Evolutionary conservation across 1,140 invertebrate genomes (phyloP).

Genomic region (Venustaconcha ellipsiformis): DNA sequence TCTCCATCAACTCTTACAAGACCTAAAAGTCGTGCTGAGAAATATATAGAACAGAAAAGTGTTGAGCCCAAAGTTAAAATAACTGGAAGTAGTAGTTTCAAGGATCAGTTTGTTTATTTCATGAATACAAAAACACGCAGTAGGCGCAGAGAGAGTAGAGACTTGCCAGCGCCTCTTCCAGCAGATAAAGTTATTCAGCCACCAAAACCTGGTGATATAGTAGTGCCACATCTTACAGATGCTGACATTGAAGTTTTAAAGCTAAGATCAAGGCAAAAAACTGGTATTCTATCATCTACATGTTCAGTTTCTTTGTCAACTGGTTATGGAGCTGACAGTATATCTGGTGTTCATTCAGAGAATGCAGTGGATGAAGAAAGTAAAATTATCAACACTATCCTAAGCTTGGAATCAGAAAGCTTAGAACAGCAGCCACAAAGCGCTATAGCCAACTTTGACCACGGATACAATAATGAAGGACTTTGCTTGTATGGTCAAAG

Average conservation of each 20-base stretch:
- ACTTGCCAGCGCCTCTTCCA: constrained; percentile 16
- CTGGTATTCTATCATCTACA: not conserved
- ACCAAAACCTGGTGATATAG: constrained; percentile 59
- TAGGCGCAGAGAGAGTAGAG: constrained; percentile 43
- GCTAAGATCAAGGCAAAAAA: constrained; percentile 18
- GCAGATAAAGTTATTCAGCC: constrained; percentile 45
- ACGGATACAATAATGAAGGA: constrained; percentile 9
- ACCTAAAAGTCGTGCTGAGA: constrained; percentile 41
- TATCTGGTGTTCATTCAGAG: constrained; percentile 6
- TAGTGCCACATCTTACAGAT: constrained; percentile 62
- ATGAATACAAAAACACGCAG: constrained; percentile 56
- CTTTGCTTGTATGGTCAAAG: constrained; percentile 32
- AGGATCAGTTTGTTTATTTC: constrained; percentile 64
- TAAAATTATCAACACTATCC: constrained; percentile 60
- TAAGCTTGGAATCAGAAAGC: constrained; percentile 54
- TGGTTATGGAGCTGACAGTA: too few species aligned
- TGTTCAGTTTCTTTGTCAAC: too few species aligned
- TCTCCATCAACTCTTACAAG: not conserved
- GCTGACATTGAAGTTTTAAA: constrained; percentile 59
- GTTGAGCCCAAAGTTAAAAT: constrained; percentile 62
- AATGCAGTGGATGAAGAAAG: constrained; percentile 51
- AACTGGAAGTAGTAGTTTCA: constrained; percentile 55
- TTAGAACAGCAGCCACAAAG: too few species aligned
- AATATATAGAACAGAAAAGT: constrained; percentile 41
- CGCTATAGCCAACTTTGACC: too few species aligned